A percentile compares a stretch with the other conserved stretches of the same genome.
phyloP scores from a whole-genome alignment of 2,113 vertebrate genomes.

The Macquaria ambigua region DNA sequence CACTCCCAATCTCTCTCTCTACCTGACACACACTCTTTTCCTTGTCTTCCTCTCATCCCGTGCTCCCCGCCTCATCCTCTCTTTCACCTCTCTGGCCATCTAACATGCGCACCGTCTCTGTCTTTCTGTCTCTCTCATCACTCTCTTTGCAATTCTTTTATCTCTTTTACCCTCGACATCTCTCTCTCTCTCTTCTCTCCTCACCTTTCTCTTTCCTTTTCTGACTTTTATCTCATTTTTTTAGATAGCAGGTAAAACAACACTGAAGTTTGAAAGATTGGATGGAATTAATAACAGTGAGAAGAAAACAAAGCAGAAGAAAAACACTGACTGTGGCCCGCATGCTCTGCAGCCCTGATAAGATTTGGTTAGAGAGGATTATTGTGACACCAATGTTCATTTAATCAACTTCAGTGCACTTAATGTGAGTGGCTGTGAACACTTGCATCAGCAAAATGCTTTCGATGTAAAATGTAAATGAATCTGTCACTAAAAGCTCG shows the following conservation, averaged over 20 bases:
- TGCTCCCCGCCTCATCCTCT: slow-evolving; percentile 11
- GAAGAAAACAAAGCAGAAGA: slow-evolving; percentile 30
- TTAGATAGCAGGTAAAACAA: neutral
- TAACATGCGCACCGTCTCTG: neutral
- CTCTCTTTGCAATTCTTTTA: neutral
- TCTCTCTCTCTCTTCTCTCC: neutral
- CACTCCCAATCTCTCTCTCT: neutral
- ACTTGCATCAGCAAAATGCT: slow-evolving; percentile 63
- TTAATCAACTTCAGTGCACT: slow-evolving; percentile 75
- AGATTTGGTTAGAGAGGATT: slow-evolving; percentile 54
- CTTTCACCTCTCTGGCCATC: slow-evolving; percentile 19
- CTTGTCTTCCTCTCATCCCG: neutral
- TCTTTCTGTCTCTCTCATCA: slow-evolving; percentile 5
- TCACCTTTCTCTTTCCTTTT: neutral
- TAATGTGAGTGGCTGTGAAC: slow-evolving; percentile 69
- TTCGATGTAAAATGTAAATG: slow-evolving; percentile 72
- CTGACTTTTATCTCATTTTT: neutral
- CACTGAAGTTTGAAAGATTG: neutral
- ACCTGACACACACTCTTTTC: slow-evolving; percentile 12
- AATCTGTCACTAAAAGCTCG: slow-evolving; percentile 67
- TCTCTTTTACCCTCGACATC: neutral
- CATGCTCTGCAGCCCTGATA: slow-evolving; percentile 48
- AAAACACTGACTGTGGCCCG: slow-evolving; percentile 29
- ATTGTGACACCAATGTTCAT: slow-evolving; percentile 68
- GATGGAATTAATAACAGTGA: slow-evolving; percentile 2